Conservation (phyloP, 2,888 invertebrate species). For the Chalcis sispes region DNA sequence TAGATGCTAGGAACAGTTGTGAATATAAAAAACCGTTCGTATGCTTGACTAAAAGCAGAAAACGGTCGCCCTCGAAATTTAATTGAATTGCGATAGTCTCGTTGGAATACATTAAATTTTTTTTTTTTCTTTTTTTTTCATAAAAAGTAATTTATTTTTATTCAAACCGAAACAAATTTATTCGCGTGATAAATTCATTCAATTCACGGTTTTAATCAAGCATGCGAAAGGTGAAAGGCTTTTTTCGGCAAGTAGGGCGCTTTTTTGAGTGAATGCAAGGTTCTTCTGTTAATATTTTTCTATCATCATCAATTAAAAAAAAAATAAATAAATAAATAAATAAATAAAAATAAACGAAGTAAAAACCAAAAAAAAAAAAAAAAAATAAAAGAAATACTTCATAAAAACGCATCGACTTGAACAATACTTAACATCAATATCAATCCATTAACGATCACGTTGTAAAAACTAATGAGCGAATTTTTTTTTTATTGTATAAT, state of each 20-base stretch:
- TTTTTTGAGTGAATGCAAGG: constrained; percentile 59
- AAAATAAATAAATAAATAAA: background rate
- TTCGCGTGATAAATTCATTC: too few species aligned
- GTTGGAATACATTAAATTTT: background rate
- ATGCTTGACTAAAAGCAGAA: constrained; percentile 34
- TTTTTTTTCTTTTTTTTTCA: background rate
- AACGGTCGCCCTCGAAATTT: background rate
- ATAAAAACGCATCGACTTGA: too few species aligned
- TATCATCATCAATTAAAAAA: constrained; percentile 3
- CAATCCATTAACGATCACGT: too few species aligned
- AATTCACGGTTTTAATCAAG: constrained; percentile 51
- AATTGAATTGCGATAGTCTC: background rate
- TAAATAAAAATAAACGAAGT: too few species aligned
- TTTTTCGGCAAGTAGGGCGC: constrained; percentile 15
- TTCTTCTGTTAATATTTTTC: constrained; percentile 21
- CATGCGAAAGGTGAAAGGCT: constrained; percentile 25
- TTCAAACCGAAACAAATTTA: too few species aligned
- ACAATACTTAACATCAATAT: too few species aligned
- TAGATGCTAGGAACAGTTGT: constrained; percentile 46
- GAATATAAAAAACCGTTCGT: constrained; percentile 22
- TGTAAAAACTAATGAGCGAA: too few species aligned
- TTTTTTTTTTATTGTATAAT: too few species aligned
- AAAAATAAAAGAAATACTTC: too few species aligned
- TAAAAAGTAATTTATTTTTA: too few species aligned
- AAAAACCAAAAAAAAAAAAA: too few species aligned